phyloP scores from a whole-genome alignment of 2,888 invertebrate genomes.

The Drosophila villosipedis region DNA sequence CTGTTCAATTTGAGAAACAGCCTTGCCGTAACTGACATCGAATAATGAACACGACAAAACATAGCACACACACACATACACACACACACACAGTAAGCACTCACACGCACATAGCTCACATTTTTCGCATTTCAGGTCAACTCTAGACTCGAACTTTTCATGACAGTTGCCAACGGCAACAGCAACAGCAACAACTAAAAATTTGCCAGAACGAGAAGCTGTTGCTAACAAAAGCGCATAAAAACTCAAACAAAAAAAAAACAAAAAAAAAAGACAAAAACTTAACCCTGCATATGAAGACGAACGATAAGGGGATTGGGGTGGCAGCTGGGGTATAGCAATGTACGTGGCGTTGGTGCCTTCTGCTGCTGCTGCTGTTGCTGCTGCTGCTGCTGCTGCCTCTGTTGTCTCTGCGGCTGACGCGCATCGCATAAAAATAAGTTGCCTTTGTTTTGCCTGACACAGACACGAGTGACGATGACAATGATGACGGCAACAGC shows the following conservation, averaged over 20 bases:
- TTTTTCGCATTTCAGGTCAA: conserved; percentile 70
- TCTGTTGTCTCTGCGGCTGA: conserved; percentile 61
- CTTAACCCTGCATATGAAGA: conserved; percentile 62
- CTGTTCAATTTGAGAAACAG: conserved; percentile 54
- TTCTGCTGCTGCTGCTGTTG: not conserved
- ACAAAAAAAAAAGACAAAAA: conserved; percentile 30
- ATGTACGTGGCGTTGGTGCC: not conserved
- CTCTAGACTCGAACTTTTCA: conserved; percentile 74
- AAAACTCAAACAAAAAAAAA: conserved; percentile 23
- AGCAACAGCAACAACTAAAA: conserved; percentile 30
- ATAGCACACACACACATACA: conserved; percentile 25
- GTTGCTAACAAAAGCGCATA: conserved; percentile 75
- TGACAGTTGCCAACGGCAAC: conserved; percentile 69
- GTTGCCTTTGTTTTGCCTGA: conserved; percentile 71
- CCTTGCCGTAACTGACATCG: conserved; percentile 15
- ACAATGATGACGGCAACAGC: conserved; percentile 2
- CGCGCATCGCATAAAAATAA: conserved; percentile 75
- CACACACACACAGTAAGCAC: conserved; percentile 12
- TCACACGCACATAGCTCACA: conserved; percentile 33
- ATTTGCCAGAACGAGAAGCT: conserved; percentile 45
- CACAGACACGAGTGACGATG: conserved; percentile 42
- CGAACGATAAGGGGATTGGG: conserved; percentile 2
- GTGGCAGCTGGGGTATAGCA: not conserved
- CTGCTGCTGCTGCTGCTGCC: not conserved
- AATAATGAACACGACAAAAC: conserved; percentile 42